These are phyloP conservation scores for Corvus moneduloides DNA, from an alignment of 2,113 vertebrate genomes.

Conservation along the genomic window DNA sequence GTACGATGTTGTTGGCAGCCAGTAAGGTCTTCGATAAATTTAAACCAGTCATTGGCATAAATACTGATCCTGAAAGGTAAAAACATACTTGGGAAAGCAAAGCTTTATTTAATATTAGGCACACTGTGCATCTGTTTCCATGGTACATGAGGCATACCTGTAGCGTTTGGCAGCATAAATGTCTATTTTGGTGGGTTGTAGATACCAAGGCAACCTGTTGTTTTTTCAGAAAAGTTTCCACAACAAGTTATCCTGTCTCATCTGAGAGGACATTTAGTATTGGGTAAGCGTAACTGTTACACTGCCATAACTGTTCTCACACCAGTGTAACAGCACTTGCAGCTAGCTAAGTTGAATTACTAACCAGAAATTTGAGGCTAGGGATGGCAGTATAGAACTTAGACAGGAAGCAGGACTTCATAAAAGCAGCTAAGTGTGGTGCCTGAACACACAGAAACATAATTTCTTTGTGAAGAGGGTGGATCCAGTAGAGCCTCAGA, in stretches of 20 bases:
- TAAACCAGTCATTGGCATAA: constrained; percentile 95
- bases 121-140: not conserved
- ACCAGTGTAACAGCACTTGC: not conserved
- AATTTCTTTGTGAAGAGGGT: not conserved
- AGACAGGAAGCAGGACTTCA: not conserved
- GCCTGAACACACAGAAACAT: not conserved
- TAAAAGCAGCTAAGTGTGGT: not conserved
- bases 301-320: not conserved
- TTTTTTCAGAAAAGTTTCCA: not conserved
- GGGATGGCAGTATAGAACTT: not conserved
- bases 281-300: not conserved
- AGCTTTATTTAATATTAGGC: not conserved
- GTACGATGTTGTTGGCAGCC: constrained; percentile 96
- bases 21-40: constrained; percentile 93
- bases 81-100: not conserved
- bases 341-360: not conserved
- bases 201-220: not conserved
- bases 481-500: not conserved
- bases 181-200: not conserved
- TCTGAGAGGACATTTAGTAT: not conserved
- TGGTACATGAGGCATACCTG: not conserved
- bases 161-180: not conserved
- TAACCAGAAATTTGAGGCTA: not conserved
- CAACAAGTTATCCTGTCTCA: not conserved
- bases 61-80: constrained; percentile 98